Evolutionary conservation across 1,140 invertebrate species (phyloP).

Genomic region (Achroia grisella): DNA sequence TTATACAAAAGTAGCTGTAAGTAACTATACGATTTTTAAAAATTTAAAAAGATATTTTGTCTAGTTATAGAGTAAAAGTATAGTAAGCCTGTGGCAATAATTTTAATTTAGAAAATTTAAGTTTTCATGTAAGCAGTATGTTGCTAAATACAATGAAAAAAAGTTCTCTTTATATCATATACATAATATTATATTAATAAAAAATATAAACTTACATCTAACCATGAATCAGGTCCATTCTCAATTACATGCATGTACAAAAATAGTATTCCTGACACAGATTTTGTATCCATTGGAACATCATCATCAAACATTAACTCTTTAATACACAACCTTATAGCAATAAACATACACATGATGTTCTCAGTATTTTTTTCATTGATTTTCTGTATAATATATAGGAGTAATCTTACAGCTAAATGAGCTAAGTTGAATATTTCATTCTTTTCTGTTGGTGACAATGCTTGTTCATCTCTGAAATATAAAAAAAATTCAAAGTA

Average conservation of each 20-base stretch:
- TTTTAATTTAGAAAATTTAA: no score
- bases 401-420: constrained; percentile 29
- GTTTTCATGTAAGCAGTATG: no score
- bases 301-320: constrained; percentile 38
- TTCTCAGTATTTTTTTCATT: constrained; percentile 8
- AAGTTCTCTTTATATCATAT: no score
- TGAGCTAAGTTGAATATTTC: constrained; percentile 45
- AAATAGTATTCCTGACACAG: constrained; percentile 46
- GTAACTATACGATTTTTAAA: no score
- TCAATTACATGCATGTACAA: constrained; percentile 33
- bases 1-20: no score
- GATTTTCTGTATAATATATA: constrained; percentile 44
- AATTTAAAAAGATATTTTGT: no score
- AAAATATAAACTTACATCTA: constrained; percentile 30
- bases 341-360: constrained; percentile 16
- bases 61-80: no score
- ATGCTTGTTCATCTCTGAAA: constrained; percentile 29
- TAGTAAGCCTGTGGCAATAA: no score
- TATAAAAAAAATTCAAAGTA: constrained; percentile 12
- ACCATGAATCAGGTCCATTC: constrained; percentile 36
- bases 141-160: no score
- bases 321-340: constrained; percentile 27
- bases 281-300: constrained; percentile 58
- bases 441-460: constrained; percentile 53
- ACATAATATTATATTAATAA: no score